Conservation (phyloP, 2,888 invertebrate species). For the Tenthredo amoena region DNA sequence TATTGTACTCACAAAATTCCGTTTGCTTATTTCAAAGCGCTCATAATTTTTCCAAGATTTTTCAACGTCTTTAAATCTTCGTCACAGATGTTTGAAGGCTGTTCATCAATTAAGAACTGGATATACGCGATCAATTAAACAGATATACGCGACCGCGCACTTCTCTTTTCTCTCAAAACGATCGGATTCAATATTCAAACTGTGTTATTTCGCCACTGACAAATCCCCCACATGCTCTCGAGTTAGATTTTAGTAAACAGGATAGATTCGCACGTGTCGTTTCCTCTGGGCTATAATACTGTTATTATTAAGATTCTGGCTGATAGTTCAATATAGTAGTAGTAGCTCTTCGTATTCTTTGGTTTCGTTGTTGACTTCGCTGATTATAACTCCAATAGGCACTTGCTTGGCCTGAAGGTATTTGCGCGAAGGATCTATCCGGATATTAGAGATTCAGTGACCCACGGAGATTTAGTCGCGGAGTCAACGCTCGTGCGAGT, state of each 20-base stretch:
- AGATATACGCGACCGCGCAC: neutral
- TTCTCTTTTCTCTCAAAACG: neutral
- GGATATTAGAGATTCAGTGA: neutral
- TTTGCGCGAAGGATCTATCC: neutral
- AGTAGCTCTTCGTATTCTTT: neutral
- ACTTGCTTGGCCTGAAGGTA: neutral
- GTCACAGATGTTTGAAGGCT: neutral
- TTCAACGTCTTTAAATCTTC: constrained; percentile 5
- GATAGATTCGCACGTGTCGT: constrained; percentile 11
- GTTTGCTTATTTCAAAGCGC: neutral
- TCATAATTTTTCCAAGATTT: neutral
- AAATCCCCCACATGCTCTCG: neutral
- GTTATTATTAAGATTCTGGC: neutral
- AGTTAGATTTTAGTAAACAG: neutral
- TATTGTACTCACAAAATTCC: constrained; percentile 33
- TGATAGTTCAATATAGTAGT: neutral
- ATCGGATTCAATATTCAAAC: constrained; percentile 4
- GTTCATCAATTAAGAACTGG: neutral
- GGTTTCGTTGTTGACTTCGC: neutral
- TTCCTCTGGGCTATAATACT: neutral
- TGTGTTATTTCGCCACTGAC: neutral
- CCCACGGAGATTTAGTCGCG: neutral
- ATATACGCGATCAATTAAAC: neutral
- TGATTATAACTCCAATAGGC: neutral
- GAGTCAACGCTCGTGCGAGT: no score